Percentiles rank a stretch among this genome's conserved stretches.
phyloP scores from a whole-genome alignment of 2,797 vertebrate genomes.

The Neomorphus geoffroyi region DNA sequence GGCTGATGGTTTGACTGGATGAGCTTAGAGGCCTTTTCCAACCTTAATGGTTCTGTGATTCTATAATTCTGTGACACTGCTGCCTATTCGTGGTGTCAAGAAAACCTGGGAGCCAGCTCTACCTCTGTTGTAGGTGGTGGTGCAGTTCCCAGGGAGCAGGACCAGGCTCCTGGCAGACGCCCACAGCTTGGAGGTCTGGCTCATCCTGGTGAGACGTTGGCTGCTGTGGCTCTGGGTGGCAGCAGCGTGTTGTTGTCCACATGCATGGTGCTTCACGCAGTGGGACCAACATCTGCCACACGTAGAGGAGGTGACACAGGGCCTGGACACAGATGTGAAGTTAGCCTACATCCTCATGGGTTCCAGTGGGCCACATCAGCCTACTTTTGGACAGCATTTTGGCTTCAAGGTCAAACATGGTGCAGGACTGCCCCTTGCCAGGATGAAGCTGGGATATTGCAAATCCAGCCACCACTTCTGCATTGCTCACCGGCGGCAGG shows the following conservation, averaged over 20 bases:
- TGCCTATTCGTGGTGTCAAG: background rate
- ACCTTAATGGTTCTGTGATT: too few species aligned
- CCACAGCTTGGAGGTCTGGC: background rate
- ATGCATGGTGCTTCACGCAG: accelerated
- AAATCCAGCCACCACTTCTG: background rate
- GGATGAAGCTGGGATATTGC: background rate
- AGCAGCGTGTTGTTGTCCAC: background rate
- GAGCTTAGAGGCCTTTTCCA: too few species aligned
- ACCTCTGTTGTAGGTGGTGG: accelerated
- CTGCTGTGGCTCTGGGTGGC: background rate
- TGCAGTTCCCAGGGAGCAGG: background rate
- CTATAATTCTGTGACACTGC: background rate
- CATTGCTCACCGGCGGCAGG: background rate
- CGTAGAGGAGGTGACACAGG: background rate
- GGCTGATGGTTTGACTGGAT: too few species aligned
- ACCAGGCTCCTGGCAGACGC: background rate
- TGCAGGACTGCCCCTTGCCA: background rate
- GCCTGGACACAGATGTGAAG: background rate
- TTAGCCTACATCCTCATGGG: background rate
- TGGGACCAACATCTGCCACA: background rate
- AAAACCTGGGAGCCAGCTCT: background rate
- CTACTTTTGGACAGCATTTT: background rate
- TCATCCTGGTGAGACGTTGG: background rate
- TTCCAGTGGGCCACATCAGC: accelerated
- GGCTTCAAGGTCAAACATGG: background rate